phyloP scores from a whole-genome alignment of 2,113 vertebrate genomes.

The Larimichthys polyactis region DNA sequence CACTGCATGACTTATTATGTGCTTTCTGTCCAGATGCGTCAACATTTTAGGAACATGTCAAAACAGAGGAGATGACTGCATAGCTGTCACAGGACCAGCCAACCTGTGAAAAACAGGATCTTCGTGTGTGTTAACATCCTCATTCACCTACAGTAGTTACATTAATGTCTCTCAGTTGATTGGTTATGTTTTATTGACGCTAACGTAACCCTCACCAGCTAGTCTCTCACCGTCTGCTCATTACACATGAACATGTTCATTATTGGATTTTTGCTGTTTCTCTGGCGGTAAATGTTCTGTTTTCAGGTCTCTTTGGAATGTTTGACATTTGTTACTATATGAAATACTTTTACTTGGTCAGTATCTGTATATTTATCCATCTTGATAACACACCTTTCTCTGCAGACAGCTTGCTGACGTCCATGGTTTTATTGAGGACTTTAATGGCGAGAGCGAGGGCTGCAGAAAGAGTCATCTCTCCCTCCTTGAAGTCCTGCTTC shows the following conservation, averaged over 20 bases:
- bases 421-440: slow-evolving; percentile 96
- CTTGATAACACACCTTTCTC: slow-evolving; percentile 87
- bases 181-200: too few relatives aligned
- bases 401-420: slow-evolving; percentile 94
- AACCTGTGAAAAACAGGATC: too few relatives aligned
- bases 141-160: too few relatives aligned
- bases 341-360: too few relatives aligned
- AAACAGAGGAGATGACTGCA: background rate
- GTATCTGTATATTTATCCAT: background rate
- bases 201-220: too few relatives aligned
- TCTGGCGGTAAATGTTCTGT: background rate
- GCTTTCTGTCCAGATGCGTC: background rate
- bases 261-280: background rate
- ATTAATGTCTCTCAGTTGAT: too few relatives aligned
- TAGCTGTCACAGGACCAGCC: background rate
- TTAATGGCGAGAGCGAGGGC: slow-evolving; percentile 92
- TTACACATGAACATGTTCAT: background rate
- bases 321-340: too few relatives aligned
- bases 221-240: too few relatives aligned
- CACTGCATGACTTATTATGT: background rate
- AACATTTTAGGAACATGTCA: background rate
- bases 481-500: slow-evolving; percentile 95
- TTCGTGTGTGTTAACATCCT: too few relatives aligned
- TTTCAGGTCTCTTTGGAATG: too few relatives aligned
- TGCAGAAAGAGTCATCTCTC: slow-evolving; percentile 90